phyloP scores from a whole-genome alignment of 2,888 invertebrate species.

The Stictocephala bisonia region DNA sequence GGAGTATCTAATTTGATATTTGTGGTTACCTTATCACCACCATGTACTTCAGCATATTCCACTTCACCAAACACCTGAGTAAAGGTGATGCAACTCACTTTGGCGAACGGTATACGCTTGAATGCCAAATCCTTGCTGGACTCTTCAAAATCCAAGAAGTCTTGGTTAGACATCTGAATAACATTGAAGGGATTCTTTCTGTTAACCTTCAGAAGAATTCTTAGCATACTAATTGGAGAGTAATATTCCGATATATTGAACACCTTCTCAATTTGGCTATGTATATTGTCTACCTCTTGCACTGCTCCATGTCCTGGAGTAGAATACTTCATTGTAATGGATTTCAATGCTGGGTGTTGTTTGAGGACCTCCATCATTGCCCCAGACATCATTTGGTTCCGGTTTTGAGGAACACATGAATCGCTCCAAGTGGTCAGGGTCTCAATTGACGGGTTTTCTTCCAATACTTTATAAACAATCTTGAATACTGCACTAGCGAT shows the following conservation, averaged over 20 bases:
- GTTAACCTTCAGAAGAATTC: not conserved
- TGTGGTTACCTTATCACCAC: no score
- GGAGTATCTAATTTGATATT: no score
- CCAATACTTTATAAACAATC: not conserved
- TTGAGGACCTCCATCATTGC: slow-evolving; percentile 6
- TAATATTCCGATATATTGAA: not conserved
- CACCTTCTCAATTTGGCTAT: slow-evolving; percentile 12
- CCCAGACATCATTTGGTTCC: slow-evolving; percentile 22
- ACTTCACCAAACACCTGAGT: not conserved
- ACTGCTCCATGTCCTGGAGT: slow-evolving; percentile 25
- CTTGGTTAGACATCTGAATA: not conserved
- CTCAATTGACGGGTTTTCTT: not conserved
- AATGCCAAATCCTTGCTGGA: not conserved
- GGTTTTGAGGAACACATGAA: slow-evolving; percentile 27
- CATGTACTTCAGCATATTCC: not conserved
- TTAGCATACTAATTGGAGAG: not conserved
- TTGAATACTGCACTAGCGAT: slow-evolving; percentile 11
- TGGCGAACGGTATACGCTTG: not conserved
- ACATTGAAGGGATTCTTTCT: not conserved
- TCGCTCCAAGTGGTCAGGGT: slow-evolving; percentile 1
- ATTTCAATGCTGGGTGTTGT: not conserved
- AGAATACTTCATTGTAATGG: slow-evolving; percentile 18
- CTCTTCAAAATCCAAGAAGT: not conserved
- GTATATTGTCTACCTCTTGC: slow-evolving; percentile 11
- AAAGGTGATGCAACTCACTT: not conserved